phyloP scores from a whole-genome alignment of 2,113 vertebrate species.

The Sialia sialis region DNA sequence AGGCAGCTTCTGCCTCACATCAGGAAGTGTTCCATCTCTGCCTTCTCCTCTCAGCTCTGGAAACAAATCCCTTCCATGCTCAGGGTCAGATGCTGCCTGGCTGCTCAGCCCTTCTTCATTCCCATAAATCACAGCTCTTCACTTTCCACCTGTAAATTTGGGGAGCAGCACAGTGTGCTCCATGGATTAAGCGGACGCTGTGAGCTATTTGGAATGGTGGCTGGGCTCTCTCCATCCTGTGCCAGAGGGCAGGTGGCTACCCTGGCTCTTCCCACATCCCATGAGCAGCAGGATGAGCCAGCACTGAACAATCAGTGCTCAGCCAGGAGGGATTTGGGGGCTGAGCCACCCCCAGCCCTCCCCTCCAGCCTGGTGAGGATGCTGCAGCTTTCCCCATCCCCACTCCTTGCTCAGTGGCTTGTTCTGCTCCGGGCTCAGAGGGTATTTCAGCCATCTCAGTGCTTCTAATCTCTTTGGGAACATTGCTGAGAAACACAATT shows the following conservation, averaged over 20 bases:
- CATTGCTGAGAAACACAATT: slow-evolving; percentile 58
- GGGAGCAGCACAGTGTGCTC: neutral
- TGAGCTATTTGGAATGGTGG: neutral
- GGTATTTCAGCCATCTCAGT: slow-evolving; percentile 15
- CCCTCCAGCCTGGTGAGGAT: fast-evolving
- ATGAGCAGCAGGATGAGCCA: neutral
- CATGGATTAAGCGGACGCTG: neutral
- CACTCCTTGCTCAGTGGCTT: neutral
- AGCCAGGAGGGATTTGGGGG: neutral
- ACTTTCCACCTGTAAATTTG: fast-evolving
- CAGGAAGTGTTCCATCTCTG: neutral
- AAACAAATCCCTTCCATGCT: neutral
- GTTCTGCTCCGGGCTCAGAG: neutral
- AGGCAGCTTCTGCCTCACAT: neutral
- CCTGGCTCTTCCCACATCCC: neutral
- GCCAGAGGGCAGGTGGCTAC: too few species aligned
- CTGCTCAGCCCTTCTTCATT: neutral
- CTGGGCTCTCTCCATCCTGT: neutral
- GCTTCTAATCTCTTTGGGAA: slow-evolving; percentile 43
- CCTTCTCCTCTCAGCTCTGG: neutral
- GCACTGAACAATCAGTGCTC: neutral
- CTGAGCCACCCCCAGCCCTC: neutral
- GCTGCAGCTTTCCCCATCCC: neutral
- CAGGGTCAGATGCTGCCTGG: neutral
- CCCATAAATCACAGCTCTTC: neutral